Percentiles rank a stretch among this genome's conserved stretches.
Conservation (phyloP, 2,888 invertebrate genomes). For the Calameuta pallipes region DNA sequence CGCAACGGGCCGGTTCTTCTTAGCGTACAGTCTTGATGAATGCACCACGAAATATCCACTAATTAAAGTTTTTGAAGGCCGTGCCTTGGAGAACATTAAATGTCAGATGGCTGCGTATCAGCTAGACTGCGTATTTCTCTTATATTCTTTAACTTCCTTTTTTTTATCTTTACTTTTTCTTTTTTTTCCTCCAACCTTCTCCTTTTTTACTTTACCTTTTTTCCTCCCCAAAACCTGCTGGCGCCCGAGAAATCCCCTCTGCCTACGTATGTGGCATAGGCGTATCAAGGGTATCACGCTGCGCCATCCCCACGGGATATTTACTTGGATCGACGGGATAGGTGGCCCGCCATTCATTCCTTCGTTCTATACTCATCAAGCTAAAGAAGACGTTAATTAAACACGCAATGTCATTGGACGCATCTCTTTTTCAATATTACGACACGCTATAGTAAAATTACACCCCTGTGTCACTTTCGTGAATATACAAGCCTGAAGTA, state of each 20-base stretch:
- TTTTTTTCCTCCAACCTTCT: neutral
- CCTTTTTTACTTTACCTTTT: neutral
- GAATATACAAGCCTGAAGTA: neutral
- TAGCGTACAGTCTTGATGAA: neutral
- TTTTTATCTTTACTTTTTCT: neutral
- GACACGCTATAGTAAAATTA: neutral
- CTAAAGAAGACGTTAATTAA: constrained; percentile 1
- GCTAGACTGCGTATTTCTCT: constrained; percentile 38
- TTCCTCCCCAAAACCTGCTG: constrained; percentile 42
- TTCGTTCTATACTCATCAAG: neutral
- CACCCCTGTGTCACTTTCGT: neutral
- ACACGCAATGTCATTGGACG: neutral
- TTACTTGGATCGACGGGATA: constrained; percentile 14
- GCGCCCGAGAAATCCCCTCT: constrained; percentile 44
- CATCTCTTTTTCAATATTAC: neutral
- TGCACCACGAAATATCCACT: constrained; percentile 35
- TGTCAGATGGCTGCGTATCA: constrained; percentile 39
- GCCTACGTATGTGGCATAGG: constrained; percentile 35
- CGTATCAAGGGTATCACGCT: constrained; percentile 33
- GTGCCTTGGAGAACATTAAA: constrained; percentile 44
- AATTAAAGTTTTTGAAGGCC: constrained; percentile 40
- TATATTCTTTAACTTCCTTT: neutral
- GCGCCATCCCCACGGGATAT: constrained; percentile 39
- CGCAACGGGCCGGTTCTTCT: neutral
- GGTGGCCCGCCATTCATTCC: neutral